phyloP scores from a whole-genome alignment of 2,797 vertebrate species.

The Silurus lanzhouensis region DNA sequence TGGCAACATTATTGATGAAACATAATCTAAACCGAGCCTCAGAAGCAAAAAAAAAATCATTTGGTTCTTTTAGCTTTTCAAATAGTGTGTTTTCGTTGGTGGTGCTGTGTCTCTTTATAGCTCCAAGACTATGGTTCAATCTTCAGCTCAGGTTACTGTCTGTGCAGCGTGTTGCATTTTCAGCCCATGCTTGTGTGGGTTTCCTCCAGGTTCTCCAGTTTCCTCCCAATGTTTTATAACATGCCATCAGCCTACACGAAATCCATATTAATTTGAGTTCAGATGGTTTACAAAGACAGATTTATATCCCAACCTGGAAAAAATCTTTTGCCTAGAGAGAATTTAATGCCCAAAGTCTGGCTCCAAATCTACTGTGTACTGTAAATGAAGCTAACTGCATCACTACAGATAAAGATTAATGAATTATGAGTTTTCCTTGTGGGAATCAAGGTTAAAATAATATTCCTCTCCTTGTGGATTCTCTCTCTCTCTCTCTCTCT shows the following conservation, averaged over 20 bases:
- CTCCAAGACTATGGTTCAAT: too few relatives aligned
- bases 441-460: not conserved
- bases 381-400: not conserved
- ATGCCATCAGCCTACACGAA: not conserved
- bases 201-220: not conserved
- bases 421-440: not conserved
- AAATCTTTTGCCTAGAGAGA: not conserved
- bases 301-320: not conserved
- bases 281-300: not conserved
- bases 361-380: not conserved
- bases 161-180: not conserved
- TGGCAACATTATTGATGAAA: not conserved
- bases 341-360: not conserved
- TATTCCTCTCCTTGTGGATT: not conserved
- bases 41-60: not conserved
- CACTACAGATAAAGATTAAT: not conserved
- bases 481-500: not conserved
- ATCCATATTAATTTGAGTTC: not conserved
- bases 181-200: not conserved
- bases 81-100: not conserved
- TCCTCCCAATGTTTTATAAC: not conserved
- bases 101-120: not conserved
- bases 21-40: not conserved
- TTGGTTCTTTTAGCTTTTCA: not conserved
- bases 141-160: not conserved